A percentile compares a stretch with the other conserved stretches of the same genome.
phyloP scores from a whole-genome alignment of 2,797 vertebrate species.

The Arremon aurantiirostris region DNA sequence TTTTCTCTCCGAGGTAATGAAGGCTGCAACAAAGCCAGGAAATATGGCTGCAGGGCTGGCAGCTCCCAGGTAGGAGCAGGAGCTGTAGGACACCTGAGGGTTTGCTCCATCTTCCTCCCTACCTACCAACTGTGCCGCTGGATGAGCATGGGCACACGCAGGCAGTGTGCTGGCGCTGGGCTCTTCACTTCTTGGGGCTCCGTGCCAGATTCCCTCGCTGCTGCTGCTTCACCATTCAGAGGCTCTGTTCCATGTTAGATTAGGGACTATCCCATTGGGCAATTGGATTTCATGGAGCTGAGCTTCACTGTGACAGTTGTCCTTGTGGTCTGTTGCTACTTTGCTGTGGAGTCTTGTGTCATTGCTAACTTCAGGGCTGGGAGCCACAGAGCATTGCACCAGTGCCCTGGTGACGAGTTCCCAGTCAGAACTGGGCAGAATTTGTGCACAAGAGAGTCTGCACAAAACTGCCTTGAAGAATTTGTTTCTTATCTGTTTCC shows the following conservation, averaged over 20 bases:
- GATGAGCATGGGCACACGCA: accelerated
- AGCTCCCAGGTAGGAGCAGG: background rate
- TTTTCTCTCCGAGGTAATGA: background rate
- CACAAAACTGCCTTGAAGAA: background rate
- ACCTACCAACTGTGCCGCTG: background rate
- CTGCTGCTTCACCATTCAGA: background rate
- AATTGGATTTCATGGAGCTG: background rate
- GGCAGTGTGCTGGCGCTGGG: accelerated
- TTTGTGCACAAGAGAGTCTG: background rate
- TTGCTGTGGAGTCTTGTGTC: background rate
- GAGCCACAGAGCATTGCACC: background rate
- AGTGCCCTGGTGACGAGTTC: background rate
- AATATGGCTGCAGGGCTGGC: background rate
- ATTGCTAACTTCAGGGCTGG: background rate
- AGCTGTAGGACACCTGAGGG: background rate
- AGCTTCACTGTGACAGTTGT: background rate
- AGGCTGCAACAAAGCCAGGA: background rate
- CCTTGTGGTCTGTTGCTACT: background rate
- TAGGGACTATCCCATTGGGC: background rate
- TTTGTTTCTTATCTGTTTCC: background rate
- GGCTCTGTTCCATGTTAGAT: background rate
- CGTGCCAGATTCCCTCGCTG: background rate
- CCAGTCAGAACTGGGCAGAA: background rate
- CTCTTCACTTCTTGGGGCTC: background rate
- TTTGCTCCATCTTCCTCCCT: background rate